Evolutionary conservation across 2,113 vertebrate species (phyloP).

Genomic region (Columbina picui): DNA sequence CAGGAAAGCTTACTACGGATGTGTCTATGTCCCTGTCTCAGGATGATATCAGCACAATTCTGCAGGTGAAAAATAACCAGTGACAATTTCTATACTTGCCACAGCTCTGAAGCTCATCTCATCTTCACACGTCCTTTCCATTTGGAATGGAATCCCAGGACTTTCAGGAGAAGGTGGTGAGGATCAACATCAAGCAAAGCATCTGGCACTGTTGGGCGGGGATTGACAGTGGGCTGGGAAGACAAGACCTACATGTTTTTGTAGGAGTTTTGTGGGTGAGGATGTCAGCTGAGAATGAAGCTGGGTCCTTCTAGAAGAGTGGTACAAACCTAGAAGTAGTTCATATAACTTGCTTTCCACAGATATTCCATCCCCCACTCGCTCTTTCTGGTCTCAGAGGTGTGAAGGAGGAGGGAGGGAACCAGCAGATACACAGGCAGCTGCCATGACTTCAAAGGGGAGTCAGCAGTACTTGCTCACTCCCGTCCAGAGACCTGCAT

Average conservation of each 20-base stretch:
- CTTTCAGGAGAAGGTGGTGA: background rate
- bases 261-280: background rate
- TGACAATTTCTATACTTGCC: background rate
- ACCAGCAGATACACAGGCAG: background rate
- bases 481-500: background rate
- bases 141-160: background rate
- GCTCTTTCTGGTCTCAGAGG: background rate
- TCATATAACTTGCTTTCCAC: background rate
- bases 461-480: background rate
- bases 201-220: background rate
- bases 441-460: background rate
- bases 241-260: background rate
- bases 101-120: background rate
- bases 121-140: background rate
- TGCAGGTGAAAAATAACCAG: background rate
- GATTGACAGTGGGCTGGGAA: background rate
- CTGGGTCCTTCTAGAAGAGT: background rate
- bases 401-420: background rate
- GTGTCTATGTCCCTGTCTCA: background rate
- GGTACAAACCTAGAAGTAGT: background rate
- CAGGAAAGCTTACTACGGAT: background rate
- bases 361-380: background rate
- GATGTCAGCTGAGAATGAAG: conserved; percentile 12
- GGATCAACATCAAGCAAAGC: background rate
- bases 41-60: background rate